Conservation (phyloP, 2,797 vertebrate genomes). For the Brachyrhaphis roseni region DNA sequence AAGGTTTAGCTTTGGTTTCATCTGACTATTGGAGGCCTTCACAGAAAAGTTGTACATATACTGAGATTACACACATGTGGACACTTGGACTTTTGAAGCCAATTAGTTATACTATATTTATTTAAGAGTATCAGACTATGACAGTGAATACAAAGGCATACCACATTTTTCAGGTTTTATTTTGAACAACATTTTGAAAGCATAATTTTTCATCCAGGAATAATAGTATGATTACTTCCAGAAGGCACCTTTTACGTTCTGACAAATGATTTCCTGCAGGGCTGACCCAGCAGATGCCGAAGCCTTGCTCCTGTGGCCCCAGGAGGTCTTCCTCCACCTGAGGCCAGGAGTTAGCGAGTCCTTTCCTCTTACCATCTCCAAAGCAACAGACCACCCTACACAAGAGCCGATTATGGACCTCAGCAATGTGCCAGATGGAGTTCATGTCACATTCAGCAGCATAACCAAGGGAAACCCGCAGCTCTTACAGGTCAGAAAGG, state of each 20-base stretch:
- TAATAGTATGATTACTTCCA: not conserved
- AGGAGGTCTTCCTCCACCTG: constrained; percentile 47
- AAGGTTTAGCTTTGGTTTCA: not conserved
- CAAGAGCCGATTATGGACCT: constrained; percentile 37
- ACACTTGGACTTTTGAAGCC: not conserved
- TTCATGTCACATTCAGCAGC: constrained; percentile 56
- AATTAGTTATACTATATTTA: not conserved
- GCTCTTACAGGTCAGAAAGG: constrained; percentile 28
- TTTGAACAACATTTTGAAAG: not conserved
- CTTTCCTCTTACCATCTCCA: constrained; percentile 46
- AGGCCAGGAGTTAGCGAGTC: constrained; percentile 55
- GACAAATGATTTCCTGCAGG: constrained; percentile 22
- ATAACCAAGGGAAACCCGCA: constrained; percentile 21
- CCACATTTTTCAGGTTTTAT: not conserved
- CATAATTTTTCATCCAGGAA: not conserved
- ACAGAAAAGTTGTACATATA: not conserved
- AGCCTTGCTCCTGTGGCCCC: constrained; percentile 45
- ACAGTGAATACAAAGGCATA: not conserved
- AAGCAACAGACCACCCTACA: constrained; percentile 16
- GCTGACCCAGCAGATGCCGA: not conserved
- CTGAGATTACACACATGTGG: not conserved
- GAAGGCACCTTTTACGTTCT: not conserved
- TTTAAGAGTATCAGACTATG: not conserved
- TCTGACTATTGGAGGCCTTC: not conserved
- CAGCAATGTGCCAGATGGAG: constrained; percentile 34